Percentiles rank a stretch among this genome's conserved stretches.
Conservation (phyloP, 2,797 vertebrate species). For the Paedocypris micromegethes region DNA sequence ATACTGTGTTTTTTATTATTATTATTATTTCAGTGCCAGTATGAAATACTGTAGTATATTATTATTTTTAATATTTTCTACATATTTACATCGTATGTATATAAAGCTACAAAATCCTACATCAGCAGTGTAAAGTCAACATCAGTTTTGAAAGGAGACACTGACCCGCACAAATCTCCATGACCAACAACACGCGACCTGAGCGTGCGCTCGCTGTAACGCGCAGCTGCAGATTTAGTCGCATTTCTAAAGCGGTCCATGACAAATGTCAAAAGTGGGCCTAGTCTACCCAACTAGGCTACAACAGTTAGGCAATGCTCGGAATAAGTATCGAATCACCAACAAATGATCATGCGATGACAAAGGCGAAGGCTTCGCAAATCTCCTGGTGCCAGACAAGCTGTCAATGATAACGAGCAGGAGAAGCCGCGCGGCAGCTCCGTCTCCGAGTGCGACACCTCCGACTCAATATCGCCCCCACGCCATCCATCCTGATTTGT, state of each 20-base stretch:
- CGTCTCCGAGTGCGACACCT: slow-evolving; percentile 57
- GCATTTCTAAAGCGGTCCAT: slow-evolving; percentile 19
- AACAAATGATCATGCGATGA: slow-evolving; percentile 40
- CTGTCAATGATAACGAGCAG: slow-evolving; percentile 52
- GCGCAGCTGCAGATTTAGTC: slow-evolving; percentile 12
- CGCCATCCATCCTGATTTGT: slow-evolving; percentile 74
- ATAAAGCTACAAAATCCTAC: no score
- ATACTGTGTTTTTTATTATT: no score
- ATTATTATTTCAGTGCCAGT: no score
- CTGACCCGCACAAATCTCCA: no score
- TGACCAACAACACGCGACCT: background rate
- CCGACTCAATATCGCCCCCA: slow-evolving; percentile 74
- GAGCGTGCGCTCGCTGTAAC: slow-evolving; percentile 3
- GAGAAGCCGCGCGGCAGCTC: slow-evolving; percentile 33
- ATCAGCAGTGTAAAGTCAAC: no score
- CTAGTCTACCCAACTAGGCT: slow-evolving; percentile 26
- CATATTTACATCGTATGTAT: no score
- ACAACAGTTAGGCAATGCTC: slow-evolving; percentile 25
- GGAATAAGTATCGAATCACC: slow-evolving; percentile 26
- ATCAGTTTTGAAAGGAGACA: no score
- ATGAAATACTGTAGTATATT: no score
- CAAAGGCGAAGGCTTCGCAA: slow-evolving; percentile 40
- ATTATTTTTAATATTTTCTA: no score
- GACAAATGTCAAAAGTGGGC: slow-evolving; percentile 32
- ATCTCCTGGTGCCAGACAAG: slow-evolving; percentile 46